A percentile compares a stretch with the other conserved stretches of the same genome.
Conservation (phyloP, 2,797 vertebrate species). For the Pogoniulus pusillus region DNA sequence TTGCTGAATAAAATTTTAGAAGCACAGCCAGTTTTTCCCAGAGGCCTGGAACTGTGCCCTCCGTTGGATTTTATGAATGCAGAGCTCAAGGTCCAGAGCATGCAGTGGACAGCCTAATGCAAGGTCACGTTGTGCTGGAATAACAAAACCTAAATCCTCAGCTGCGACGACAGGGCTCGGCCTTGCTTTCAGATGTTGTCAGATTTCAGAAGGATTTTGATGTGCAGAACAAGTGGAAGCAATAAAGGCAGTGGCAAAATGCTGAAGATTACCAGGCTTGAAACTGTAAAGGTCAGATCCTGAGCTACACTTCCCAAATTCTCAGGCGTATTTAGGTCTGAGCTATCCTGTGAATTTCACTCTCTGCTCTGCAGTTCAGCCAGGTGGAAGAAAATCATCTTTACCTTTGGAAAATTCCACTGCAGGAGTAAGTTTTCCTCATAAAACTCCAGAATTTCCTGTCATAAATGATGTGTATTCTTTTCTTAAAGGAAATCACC, state of each 20-base stretch:
- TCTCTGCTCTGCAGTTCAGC: not conserved
- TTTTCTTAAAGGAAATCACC: not conserved
- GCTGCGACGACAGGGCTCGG: rapidly evolving
- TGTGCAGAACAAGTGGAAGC: not conserved
- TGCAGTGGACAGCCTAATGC: not conserved
- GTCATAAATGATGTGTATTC: not conserved
- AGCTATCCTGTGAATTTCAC: not conserved
- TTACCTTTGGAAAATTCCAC: constrained; percentile 56
- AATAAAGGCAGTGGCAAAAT: constrained; percentile 28
- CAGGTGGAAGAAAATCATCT: not conserved
- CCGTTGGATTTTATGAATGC: constrained; percentile 27
- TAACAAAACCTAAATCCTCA: not conserved
- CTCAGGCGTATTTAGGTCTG: not conserved
- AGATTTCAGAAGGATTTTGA: constrained; percentile 1
- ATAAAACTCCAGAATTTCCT: not conserved
- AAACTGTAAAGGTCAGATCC: constrained; percentile 55
- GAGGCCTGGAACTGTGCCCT: constrained; percentile 43
- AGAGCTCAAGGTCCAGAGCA: not conserved
- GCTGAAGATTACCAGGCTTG: not conserved
- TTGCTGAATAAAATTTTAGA: constrained; percentile 61
- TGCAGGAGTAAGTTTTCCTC: not conserved
- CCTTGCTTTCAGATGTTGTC: not conserved
- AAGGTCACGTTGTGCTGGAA: constrained; percentile 9
- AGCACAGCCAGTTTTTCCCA: constrained; percentile 42
- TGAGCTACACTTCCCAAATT: not conserved